These are phyloP conservation scores for Pyrgilauda ruficollis DNA, from an alignment of 2,113 vertebrate genomes.

Conservation along the genomic window DNA sequence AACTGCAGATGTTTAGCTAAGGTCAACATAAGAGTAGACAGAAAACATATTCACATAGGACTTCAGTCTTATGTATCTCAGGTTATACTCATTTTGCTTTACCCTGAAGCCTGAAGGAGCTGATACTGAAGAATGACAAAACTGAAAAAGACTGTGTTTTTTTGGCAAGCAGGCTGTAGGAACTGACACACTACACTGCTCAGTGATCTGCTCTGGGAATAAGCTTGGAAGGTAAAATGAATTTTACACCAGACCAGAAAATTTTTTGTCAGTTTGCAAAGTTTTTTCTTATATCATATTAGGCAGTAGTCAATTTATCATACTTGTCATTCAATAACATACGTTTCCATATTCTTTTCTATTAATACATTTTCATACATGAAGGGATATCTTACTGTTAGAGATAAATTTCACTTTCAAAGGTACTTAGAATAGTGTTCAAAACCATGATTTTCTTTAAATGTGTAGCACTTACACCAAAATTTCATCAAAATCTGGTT, in stretches of 20 bases:
- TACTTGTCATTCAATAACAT: neutral
- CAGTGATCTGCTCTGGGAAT: neutral
- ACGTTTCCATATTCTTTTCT: neutral
- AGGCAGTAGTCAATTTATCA: neutral
- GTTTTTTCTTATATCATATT: neutral
- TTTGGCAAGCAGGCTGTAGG: neutral
- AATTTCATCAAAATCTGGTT: neutral
- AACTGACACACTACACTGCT: neutral
- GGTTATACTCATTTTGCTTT: neutral
- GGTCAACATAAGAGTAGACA: neutral
- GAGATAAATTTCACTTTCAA: neutral
- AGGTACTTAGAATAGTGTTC: neutral
- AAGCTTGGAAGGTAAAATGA: neutral
- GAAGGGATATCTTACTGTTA: neutral
- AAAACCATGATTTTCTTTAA: neutral
- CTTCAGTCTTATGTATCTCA: neutral
- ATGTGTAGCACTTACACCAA: neutral
- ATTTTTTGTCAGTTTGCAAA: neutral
- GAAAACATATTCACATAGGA: neutral
- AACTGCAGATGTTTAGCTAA: neutral
- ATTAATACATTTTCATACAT: neutral
- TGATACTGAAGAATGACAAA: neutral
- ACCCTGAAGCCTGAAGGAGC: neutral
- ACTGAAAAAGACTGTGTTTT: neutral
- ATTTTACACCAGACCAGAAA: neutral